phyloP scores from a whole-genome alignment of 2,113 vertebrate species.

The Muntiacus reevesi region DNA sequence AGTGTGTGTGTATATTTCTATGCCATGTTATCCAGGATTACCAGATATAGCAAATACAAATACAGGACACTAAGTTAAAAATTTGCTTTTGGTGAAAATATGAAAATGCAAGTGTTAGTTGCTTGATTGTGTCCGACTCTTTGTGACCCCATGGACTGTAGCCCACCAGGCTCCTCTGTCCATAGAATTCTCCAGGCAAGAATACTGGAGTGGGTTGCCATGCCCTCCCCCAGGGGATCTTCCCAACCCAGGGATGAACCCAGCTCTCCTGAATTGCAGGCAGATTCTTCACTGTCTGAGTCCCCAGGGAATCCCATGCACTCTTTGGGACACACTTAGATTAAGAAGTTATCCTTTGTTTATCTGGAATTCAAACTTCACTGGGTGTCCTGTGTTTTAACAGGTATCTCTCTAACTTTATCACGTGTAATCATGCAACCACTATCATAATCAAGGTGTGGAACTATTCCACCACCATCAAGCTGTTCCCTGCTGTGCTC shows the following conservation, averaged over 20 bases:
- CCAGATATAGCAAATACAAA: constrained; percentile 19
- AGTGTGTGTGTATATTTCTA: background rate
- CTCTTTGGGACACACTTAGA: background rate
- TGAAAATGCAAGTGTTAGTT: background rate
- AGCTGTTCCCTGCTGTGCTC: background rate
- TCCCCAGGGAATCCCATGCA: background rate
- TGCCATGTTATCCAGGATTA: background rate
- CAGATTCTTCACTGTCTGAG: background rate
- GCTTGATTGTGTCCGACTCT: background rate
- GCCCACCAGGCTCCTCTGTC: background rate
- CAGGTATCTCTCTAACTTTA: background rate
- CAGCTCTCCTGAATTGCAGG: background rate
- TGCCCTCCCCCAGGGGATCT: background rate
- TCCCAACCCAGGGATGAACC: background rate
- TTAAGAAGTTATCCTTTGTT: background rate
- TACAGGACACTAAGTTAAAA: background rate
- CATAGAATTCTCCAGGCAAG: background rate
- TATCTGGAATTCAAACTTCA: background rate
- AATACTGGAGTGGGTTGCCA: background rate
- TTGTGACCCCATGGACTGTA: background rate
- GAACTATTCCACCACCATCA: background rate
- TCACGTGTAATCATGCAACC: background rate
- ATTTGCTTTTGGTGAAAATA: background rate
- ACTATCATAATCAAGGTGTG: background rate
- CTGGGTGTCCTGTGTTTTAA: background rate